phyloP scores from a whole-genome alignment of 2,888 invertebrate genomes.

The Candidula unifasciata region DNA sequence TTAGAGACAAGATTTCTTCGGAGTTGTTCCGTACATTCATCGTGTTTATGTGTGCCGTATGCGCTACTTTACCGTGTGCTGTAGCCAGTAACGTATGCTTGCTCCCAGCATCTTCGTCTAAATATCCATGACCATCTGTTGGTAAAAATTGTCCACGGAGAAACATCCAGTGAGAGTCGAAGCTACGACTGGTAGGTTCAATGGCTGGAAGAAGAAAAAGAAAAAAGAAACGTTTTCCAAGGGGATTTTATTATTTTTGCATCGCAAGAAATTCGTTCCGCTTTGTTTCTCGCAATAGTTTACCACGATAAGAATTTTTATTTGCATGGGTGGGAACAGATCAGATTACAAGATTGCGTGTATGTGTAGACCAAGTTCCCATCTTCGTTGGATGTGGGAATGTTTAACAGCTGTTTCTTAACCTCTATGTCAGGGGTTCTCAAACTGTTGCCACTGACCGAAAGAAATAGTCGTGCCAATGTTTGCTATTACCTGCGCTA shows the following conservation, averaged over 20 bases:
- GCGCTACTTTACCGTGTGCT: conserved; percentile 28
- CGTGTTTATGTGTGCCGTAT: conserved; percentile 30
- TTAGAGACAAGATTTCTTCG: neutral
- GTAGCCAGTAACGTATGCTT: conserved; percentile 35
- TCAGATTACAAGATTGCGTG: too few relatives aligned
- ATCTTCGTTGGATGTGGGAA: neutral
- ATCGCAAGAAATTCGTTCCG: neutral
- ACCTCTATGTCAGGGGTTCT: too few relatives aligned
- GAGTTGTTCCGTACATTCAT: conserved; percentile 14
- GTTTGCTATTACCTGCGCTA: too few relatives aligned
- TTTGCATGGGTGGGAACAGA: conserved; percentile 11
- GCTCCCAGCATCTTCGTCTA: conserved; percentile 12
- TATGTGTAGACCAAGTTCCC: too few relatives aligned
- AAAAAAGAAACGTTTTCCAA: neutral
- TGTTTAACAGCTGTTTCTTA: too few relatives aligned
- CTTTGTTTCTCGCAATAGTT: neutral
- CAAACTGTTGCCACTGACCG: too few relatives aligned
- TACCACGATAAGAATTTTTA: neutral
- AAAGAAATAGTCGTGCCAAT: too few relatives aligned
- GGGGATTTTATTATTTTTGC: neutral
- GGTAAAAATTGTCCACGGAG: conserved; percentile 16
- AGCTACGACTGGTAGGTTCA: neutral
- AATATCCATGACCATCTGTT: conserved; percentile 27
- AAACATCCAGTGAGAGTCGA: conserved; percentile 9
- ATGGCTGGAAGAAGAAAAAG: neutral